Evolutionary conservation across 1,140 invertebrate genomes (phyloP).

Genomic region (Penaeus japonicus): DNA sequence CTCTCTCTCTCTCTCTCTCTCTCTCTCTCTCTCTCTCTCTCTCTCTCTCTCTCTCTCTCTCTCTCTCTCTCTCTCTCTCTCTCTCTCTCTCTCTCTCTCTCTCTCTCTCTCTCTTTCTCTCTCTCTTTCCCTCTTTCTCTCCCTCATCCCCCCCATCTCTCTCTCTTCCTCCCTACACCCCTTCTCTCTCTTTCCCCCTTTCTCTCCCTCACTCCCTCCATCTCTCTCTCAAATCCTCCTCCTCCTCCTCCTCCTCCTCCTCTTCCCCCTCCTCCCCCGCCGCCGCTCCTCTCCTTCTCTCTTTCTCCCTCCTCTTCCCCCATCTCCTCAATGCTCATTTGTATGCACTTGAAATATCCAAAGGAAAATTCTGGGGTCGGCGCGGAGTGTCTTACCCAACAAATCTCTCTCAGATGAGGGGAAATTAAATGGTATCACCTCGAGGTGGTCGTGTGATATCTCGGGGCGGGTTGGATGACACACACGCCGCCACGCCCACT

Average conservation of each 20-base stretch:
- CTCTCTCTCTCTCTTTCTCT: background rate
- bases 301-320: background rate
- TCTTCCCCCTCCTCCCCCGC: background rate
- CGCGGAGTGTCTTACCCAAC: background rate
- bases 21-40: background rate
- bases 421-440: slow-evolving; percentile 34
- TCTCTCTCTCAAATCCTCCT: background rate
- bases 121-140: too few relatives aligned
- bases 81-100: background rate
- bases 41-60: background rate
- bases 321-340: slow-evolving; percentile 21
- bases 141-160: background rate
- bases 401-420: slow-evolving; percentile 21
- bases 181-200: background rate
- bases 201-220: background rate
- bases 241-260: background rate
- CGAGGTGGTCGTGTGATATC: background rate
- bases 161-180: too few relatives aligned
- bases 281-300: background rate
- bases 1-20: background rate
- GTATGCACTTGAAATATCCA: slow-evolving; percentile 34
- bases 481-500: too few relatives aligned
- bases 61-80: background rate
- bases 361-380: slow-evolving; percentile 27
- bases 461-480: too few relatives aligned